These are phyloP conservation scores for Drosophila novamexicana DNA, from an alignment of 1,140 invertebrate species.

Conservation along the genomic window DNA sequence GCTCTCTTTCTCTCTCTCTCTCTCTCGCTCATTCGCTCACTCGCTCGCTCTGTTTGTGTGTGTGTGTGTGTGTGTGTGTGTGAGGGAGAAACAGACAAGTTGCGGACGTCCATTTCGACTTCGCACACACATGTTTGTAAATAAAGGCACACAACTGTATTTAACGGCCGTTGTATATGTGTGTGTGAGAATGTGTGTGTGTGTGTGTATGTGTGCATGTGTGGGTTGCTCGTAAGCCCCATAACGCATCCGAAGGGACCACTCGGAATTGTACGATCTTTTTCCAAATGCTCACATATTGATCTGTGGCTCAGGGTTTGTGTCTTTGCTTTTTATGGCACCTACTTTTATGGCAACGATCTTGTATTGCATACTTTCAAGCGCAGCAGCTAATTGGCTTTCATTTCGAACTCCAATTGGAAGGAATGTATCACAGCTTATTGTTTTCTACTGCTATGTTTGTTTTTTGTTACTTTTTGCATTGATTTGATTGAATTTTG, in stretches of 20 bases:
- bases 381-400: conserved; percentile 7
- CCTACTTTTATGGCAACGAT: conserved; percentile 57
- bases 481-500: conserved; percentile 5
- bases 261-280: too few species aligned
- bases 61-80: too few species aligned
- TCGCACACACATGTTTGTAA: too few species aligned
- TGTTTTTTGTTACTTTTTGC: not conserved
- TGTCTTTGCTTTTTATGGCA: conserved; percentile 45
- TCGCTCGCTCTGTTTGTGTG: too few species aligned
- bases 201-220: conserved; percentile 12
- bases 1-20: conserved; percentile 40
- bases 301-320: conserved; percentile 33
- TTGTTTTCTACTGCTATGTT: too few species aligned
- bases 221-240: not conserved
- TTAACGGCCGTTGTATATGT: conserved; percentile 3
- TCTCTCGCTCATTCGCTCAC: not conserved
- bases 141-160: not conserved
- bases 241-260: too few species aligned
- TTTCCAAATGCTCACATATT: not conserved
- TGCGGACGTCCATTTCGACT: too few species aligned
- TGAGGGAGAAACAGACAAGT: too few species aligned
- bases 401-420: not conserved
- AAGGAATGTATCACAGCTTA: too few species aligned
- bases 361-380: conserved; percentile 53
- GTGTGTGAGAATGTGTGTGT: conserved; percentile 3